phyloP scores from a whole-genome alignment of 2,888 invertebrate species.

The Hylaea fasciaria region DNA sequence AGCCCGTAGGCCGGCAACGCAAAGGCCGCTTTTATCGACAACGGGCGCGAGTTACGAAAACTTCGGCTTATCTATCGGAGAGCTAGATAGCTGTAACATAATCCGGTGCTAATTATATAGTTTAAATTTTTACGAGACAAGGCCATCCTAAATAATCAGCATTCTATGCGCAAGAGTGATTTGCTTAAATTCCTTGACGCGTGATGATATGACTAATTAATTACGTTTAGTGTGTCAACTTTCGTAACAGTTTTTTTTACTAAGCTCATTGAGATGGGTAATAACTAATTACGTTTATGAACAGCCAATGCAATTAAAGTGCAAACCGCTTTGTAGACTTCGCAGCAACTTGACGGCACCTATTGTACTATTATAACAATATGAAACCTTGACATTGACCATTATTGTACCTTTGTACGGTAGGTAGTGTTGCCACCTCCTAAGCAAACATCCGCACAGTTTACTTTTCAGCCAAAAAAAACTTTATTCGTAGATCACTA shows the following conservation, averaged over 20 bases:
- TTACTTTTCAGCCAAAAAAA: too few relatives aligned
- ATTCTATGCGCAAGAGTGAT: constrained; percentile 1
- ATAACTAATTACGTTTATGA: constrained; percentile 1
- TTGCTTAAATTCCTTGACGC: constrained; percentile 6
- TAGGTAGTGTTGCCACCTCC: too few relatives aligned
- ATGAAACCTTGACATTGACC: constrained; percentile 3
- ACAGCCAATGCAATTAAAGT: constrained; percentile 5
- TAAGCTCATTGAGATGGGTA: neutral
- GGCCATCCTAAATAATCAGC: constrained; percentile 12
- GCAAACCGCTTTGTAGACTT: too few relatives aligned
- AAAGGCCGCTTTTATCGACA: constrained; percentile 9
- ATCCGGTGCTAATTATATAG: constrained; percentile 16
- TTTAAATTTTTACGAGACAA: constrained; percentile 6
- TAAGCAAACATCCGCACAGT: too few relatives aligned
- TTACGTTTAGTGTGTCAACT: constrained; percentile 1
- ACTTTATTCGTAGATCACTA: too few relatives aligned
- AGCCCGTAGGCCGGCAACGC: constrained; percentile 9
- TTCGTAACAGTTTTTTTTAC: neutral
- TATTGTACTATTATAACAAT: neutral
- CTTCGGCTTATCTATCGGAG: constrained; percentile 11
- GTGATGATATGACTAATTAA: constrained; percentile 9
- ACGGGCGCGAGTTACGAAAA: constrained; percentile 20
- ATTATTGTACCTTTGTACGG: neutral
- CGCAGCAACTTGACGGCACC: too few relatives aligned
- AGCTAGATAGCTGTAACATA: constrained; percentile 10